Evolutionary conservation across 2,888 invertebrate genomes (phyloP), one percentile per base, ranked within the genome.

Genomic region (Phengaris arion): DNA sequence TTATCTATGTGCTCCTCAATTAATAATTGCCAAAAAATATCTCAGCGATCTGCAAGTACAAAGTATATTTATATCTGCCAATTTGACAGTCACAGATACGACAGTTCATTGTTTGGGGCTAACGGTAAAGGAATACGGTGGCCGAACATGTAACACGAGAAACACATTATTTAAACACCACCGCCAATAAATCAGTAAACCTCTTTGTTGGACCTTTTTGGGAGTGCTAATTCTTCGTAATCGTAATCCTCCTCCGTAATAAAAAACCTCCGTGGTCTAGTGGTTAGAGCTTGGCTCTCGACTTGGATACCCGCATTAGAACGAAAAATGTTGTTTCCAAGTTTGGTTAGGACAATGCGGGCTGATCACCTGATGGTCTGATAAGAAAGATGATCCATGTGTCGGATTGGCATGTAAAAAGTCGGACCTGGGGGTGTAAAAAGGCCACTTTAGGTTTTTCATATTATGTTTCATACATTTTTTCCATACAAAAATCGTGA

Each of bases 21-120:
- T n/a, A 69, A 48, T 69, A 46, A 69, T 69, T 69, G 52, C 54
- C 72, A 72, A 72, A 72, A 54, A 52, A 51, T 70, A 70, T 70
- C 70, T 48, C 51, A 22, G 10, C 51, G 48, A 70, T 70, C 70
- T 64, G 22, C 13, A 22, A 22, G 52, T 72, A 22, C 12, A 13
- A 12, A 35, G 51, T 22, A 72, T 22, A 72, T 72, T 72, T 52
- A 72, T 72, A 72, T 54, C 72, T 72, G 52, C 72, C 72, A 52
- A 15, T n/a, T 15, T 51, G 51, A 51, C 70, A 51, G 51, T 70
- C 70, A 4, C 51, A 45, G 22, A 51, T 15, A 51, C 51, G 70
- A 68, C 46, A 48, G 54, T 15, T 72, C 35, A 52, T 72, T 52
- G 72, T 72, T 72, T 35, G 9, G 48, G 9, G 72, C 12, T 72